Conservation (phyloP, 2,888 invertebrate species). For the Drosophila yooni region DNA sequence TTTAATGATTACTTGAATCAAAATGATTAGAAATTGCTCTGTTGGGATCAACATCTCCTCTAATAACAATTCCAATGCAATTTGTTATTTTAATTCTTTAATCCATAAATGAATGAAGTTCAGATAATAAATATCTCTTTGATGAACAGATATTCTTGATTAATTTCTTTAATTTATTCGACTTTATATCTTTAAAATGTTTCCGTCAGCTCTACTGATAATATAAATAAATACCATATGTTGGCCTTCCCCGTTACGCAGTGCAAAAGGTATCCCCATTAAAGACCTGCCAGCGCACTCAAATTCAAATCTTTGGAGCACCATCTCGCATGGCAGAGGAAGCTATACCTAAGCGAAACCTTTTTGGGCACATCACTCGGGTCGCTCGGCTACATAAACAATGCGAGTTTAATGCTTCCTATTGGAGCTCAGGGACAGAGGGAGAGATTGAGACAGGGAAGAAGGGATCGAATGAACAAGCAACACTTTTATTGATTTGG, state of each 20-base stretch:
- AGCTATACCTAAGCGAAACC: conserved; percentile 6
- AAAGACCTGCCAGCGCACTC: conserved; percentile 49
- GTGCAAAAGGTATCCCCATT: conserved; percentile 23
- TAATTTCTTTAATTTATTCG: neutral
- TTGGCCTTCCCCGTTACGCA: conserved; percentile 17
- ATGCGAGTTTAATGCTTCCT: conserved; percentile 70
- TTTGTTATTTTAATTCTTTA: neutral
- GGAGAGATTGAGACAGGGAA: neutral
- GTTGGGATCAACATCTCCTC: neutral
- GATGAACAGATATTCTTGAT: neutral
- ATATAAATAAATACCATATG: conserved; percentile 33
- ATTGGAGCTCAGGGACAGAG: conserved; percentile 2
- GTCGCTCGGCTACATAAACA: conserved; percentile 63
- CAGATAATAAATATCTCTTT: neutral
- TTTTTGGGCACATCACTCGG: conserved; percentile 42
- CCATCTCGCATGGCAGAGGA: conserved; percentile 34
- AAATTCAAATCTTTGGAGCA: conserved; percentile 49
- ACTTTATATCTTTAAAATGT: neutral
- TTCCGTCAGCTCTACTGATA: neutral
- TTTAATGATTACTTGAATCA: neutral
- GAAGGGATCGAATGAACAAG: conserved; percentile 5
- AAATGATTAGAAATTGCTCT: neutral
- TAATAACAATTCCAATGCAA: neutral
- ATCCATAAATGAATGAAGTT: neutral
- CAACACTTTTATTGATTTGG: conserved; percentile 67